Base-by-base conservation (phyloP, 2,888 invertebrate species). In the Rhagonycha fulva region DNA sequence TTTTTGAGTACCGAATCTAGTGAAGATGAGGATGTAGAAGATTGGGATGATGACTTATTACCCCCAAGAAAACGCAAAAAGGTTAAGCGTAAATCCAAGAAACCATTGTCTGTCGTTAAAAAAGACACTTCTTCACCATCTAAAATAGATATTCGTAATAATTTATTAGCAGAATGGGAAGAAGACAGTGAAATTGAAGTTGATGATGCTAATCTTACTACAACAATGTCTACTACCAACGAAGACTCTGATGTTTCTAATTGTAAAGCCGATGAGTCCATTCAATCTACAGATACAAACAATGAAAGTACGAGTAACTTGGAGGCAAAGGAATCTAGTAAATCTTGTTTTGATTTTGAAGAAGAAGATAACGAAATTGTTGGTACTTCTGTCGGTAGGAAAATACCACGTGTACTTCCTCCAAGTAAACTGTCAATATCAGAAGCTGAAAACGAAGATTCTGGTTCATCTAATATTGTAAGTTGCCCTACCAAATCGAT, bases 341-440 rank as follows among this genome's bases (percentile, higher is more conserved):
- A 88, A 75, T 93, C 94, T 0, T 95, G 95, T 85, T 95, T 95
- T 84, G 95, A 95, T 86, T 95, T 95, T 85, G 92, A 93, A 80
- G 92, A 93, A 70, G 92, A 94, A 84, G 91, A 82, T 89, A 91
- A 89, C n/a, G 77, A 81, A 89, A 88, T 90, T 74, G 90, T 91
- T 77, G 85, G 82, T 28, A 81, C 82, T n/a, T 78, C 85, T 62
- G 86, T 85, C 12, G 90, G 93, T 12, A 89, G 93, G 79, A 94
- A 93, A 88, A 92, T 93, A 80, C 92, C 93, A 0, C 88, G 93
- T 71, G 90, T 93, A 7, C 89, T 90, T 76, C 87, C 85, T 4
- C 82, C 83, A 12, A 86, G 87, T 72, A 83, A 88, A 87, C 80
- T 87, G 85, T 83, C 88, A 87, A 86, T 81, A 24, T 85, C 86